Base-by-base conservation (phyloP, 2,797 vertebrate genomes). In the Danio kyathit region DNA sequence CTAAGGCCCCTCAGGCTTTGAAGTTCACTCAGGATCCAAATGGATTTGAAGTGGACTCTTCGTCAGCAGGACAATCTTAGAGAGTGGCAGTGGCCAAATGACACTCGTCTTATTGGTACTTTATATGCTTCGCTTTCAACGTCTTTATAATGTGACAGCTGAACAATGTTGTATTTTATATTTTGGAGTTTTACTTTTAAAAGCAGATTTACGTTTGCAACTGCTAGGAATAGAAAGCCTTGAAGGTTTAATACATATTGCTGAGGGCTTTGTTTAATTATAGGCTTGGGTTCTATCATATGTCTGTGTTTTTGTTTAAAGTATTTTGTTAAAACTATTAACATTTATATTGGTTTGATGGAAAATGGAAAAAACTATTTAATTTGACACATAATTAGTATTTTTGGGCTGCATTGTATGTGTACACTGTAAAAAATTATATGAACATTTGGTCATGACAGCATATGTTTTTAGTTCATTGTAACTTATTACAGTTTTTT, bases 1-100 rank as follows among this genome's bases (percentile, higher is more conserved):
- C 51, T 74, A 81, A 82, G 65, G 10, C 40, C 65, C 60, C 67
- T 83, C 70, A 79, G 69, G 81, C 76, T 86, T 83, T 87, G 86
- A 83, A 83, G 78, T 83, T 80, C 44, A 17, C 19, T 79, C 72
- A 77, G 75, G 75, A 76, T 74, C 76, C 72, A 74, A 76, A 83
- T 76, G 72, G 49, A 80, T 80, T 80, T 64, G 74, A 76, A 86
- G 76, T 72, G 71, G 41, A 74, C 65, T 63, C 77, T 70, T 64
- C 67, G 44, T 83, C 73, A 59, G 59, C 21, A 78, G 59, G 83
- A 76, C 76, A 73, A 74, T 51, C 61, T 29, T 7, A 76, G 29
- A 49, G 16, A 61, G 44, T 49, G 54, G 21, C 8, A 49, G 46
- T 54, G 19, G 11, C 63, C 40, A 77, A 48, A 73, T 63, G 70